These are phyloP conservation scores for Reticulitermes lucifugus DNA, from an alignment of 2,888 invertebrate genomes.

Conservation along the genomic window DNA sequence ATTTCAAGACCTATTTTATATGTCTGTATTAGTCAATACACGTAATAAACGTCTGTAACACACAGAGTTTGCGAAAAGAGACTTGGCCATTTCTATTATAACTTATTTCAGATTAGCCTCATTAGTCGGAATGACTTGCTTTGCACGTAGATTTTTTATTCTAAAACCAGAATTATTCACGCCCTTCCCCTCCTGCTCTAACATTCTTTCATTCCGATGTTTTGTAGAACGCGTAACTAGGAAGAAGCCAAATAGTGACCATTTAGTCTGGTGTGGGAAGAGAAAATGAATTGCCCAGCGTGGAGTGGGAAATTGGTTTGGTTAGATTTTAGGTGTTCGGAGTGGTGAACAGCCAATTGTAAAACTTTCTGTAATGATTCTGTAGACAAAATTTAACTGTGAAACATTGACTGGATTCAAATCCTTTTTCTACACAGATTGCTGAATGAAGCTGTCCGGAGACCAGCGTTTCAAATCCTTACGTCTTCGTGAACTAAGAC, in stretches of 20 bases:
- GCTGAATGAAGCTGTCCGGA: background rate
- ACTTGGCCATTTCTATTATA: background rate
- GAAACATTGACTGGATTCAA: background rate
- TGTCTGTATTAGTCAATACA: background rate
- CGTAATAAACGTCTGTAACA: background rate
- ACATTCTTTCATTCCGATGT: background rate
- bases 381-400: slow-evolving; percentile 5
- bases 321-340: background rate
- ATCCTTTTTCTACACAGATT: background rate
- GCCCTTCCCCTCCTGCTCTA: background rate
- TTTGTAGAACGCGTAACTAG: slow-evolving; percentile 1
- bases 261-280: slow-evolving; percentile 5
- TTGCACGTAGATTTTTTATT: background rate
- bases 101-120: background rate
- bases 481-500: background rate
- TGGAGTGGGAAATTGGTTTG: slow-evolving; percentile 13
- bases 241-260: background rate
- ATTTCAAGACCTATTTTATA: background rate
- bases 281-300: background rate
- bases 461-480: background rate
- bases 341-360: background rate
- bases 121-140: background rate
- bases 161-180: background rate
- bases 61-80: background rate
- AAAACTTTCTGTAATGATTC: background rate